These are phyloP conservation scores for Hippocampus guttulatus DNA, from an alignment of 2,113 vertebrate species.

Conservation along the genomic window DNA sequence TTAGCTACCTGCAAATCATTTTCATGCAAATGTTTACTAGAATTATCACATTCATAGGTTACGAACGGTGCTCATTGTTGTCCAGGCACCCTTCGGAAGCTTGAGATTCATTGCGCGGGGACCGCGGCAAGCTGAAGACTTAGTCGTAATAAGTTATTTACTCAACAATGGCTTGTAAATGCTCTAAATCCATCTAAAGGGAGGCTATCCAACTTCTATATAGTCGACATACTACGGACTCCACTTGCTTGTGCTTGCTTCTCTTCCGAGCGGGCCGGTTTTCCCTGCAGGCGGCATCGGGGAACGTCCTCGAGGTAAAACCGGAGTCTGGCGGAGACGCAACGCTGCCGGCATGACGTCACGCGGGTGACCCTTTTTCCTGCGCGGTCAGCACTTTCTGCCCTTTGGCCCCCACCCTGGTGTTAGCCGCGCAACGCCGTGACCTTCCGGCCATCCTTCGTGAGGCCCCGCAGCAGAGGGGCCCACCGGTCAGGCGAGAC, in stretches of 20 bases:
- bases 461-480: constrained; percentile 9
- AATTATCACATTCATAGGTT: neutral
- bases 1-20: too few relatives aligned
- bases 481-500: constrained; percentile 24
- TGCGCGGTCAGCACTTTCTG: constrained; percentile 56
- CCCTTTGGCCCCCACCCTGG: constrained; percentile 8
- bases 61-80: neutral
- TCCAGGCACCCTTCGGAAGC: neutral
- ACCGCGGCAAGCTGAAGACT: neutral
- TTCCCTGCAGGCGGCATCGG: constrained; percentile 24
- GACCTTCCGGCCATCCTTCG: constrained; percentile 52
- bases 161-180: constrained; percentile 17
- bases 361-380: constrained; percentile 44
- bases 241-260: constrained; percentile 15
- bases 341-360: constrained; percentile 56
- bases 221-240: neutral
- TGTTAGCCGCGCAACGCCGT: constrained; percentile 47
- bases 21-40: too few relatives aligned
- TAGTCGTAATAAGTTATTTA: neutral
- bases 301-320: constrained; percentile 42
- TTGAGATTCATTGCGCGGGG: neutral
- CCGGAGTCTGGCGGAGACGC: constrained; percentile 47
- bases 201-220: neutral
- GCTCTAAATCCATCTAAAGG: constrained; percentile 13
- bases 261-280: constrained; percentile 18